Evolutionary conservation across 2,797 vertebrate genomes (phyloP), one percentile per base, ranked within the genome.

Genomic region (Oryzias dopingdopingensis): DNA sequence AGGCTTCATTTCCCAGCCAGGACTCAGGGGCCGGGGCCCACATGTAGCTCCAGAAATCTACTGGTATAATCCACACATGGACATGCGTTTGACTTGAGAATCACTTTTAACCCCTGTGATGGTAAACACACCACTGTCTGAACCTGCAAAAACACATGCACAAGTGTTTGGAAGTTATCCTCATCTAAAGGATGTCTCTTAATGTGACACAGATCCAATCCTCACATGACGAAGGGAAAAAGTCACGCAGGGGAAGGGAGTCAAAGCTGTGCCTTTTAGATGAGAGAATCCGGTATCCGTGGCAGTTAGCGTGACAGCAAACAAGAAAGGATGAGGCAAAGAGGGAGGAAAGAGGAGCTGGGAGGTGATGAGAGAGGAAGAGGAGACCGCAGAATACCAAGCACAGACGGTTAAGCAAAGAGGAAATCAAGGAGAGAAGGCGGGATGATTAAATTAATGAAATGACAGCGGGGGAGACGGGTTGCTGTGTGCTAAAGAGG

Each of bases 11-110:
- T 91, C 86, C 90, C 84, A 89, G 85, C 90, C 88, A 90, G 86
- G 88, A 86, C 80, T 86, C 87, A 62, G 79, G 85, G 81, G 85
- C 86, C 70, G 89, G 78, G 83, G 81, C 85, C 89, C 90, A 90
- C 92, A 93, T 93, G 90, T 85, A 91, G 91, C 88, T 90, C 89
- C 85, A 90, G 86, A 88, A 80, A 81, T 85, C 81, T 86, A 84
- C 80, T 82, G 73, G 79, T 73, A 77, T 80, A 86, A 79, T 83
- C 84, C 86, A 80, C 85, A 78, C 84, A 70, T 71, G 75, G 66
- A 77, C 64, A 52, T 44, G 45, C n/a, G 64, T 66, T 62, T 70
- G 54, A 17, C 18, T 56, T 59, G 4, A 32, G 6, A 0, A 52
- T 22, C 24, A 43, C 32, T 24, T 59, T 58, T 49, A 26, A 26